Evolutionary conservation across 2,888 invertebrate genomes (phyloP).

Genomic region (Plagodis dolabraria): DNA sequence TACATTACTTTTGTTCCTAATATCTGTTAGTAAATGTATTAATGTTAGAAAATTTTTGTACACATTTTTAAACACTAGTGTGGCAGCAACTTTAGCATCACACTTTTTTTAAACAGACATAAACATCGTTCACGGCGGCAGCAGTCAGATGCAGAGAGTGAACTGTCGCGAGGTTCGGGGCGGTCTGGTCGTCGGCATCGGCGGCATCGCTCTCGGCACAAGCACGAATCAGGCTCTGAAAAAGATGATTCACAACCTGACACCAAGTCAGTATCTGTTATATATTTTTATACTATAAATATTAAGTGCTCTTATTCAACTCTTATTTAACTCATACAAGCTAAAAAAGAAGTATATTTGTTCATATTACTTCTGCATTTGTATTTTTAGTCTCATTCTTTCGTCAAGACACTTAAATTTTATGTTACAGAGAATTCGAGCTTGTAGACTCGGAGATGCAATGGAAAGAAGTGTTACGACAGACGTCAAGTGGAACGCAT

Average conservation of each 20-base stretch:
- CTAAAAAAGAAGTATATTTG: too few relatives aligned
- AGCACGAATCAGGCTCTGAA: conserved; percentile 90
- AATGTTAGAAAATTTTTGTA: too few relatives aligned
- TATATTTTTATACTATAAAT: background rate
- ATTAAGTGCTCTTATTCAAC: too few relatives aligned
- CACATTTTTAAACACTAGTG: too few relatives aligned
- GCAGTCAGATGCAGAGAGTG: conserved; percentile 96
- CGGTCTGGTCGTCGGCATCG: conserved; percentile 91
- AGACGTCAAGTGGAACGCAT: conserved; percentile 83
- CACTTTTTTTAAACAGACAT: conserved; percentile 81
- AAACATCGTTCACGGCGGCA: conserved; percentile 91
- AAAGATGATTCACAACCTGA: conserved; percentile 86
- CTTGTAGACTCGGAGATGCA: conserved; percentile 94
- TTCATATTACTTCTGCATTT: too few relatives aligned
- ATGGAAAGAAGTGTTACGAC: conserved; percentile 94
- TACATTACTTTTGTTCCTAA: too few relatives aligned
- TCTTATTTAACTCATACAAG: background rate
- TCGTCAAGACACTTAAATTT: background rate
- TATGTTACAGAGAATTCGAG: conserved; percentile 84
- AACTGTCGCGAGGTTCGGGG: conserved; percentile 93
- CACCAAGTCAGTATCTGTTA: conserved; percentile 63
- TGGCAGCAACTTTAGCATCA: too few relatives aligned
- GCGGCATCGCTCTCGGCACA: conserved; percentile 90
- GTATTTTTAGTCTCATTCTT: background rate
- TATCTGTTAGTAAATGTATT: too few relatives aligned